These are phyloP conservation scores for Dichetophora obliterata DNA, from an alignment of 2,888 invertebrate genomes.

Conservation along the genomic window DNA sequence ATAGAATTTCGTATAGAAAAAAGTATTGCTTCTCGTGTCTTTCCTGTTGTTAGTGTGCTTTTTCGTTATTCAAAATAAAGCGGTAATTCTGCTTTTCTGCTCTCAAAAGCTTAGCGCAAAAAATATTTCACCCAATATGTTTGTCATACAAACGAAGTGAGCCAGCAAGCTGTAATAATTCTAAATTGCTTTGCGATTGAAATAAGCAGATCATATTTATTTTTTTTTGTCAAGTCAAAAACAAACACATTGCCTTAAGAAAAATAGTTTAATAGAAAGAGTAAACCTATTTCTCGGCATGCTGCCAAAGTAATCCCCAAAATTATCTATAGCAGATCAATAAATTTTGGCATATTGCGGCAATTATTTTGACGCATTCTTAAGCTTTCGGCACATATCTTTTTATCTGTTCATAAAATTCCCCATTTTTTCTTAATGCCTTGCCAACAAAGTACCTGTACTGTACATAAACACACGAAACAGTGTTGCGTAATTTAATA, in stretches of 20 bases:
- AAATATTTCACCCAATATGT: not conserved
- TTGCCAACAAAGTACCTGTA: not conserved
- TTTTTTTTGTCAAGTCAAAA: not conserved
- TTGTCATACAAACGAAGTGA: not conserved
- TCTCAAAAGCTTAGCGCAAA: slow-evolving; percentile 2
- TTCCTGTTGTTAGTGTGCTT: no score
- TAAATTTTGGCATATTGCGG: slow-evolving; percentile 3
- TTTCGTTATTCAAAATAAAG: no score
- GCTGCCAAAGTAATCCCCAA: not conserved
- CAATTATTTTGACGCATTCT: not conserved
- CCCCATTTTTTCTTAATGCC: slow-evolving; percentile 19
- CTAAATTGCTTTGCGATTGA: not conserved
- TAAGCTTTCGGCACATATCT: not conserved
- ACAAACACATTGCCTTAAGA: not conserved
- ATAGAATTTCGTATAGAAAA: no score
- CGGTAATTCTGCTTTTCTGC: no score
- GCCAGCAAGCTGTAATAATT: slow-evolving; percentile 14
- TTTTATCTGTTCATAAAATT: slow-evolving; percentile 12
- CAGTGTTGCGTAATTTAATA: slow-evolving; percentile 13
- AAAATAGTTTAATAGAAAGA: not conserved
- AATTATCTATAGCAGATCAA: not conserved
- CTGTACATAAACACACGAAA: not conserved
- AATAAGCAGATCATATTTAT: not conserved
- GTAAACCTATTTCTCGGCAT: slow-evolving; percentile 10
- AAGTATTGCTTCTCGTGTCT: no score